Base-by-base conservation (phyloP, 2,797 vertebrate genomes). In the Darevskia mixta region DNA sequence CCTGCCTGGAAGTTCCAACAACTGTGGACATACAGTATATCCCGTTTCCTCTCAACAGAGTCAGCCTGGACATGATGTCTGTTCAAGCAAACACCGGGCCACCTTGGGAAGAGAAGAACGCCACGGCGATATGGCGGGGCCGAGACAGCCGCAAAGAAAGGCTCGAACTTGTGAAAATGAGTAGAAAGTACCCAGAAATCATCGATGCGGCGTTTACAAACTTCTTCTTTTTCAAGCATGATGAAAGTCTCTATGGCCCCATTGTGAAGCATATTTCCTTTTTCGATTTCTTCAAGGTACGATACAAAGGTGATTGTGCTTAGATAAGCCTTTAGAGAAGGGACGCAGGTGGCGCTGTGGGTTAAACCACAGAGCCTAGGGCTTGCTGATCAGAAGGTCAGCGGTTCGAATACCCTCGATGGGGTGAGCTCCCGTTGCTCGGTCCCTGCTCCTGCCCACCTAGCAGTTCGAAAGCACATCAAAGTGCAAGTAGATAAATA, bases 261-360 rank as follows among this genome's bases (percentile, higher is more conserved):
- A 98, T 99, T 41, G 98, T 99, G 94, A 99, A 99, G 90, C 98
- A 99, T 29, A 98, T 99, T 85, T 99, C 98, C 0, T 99, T 99
- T 97, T 99, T 99, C 91, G 98, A 99, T 96, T 99, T 99, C 95
- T 99, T 99, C 95, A 99, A 99, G 98, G 99, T 99, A 94, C 92
- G 96, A 8, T 64, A n/a, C 67, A 85, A 67, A 41, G 38, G 25
- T 75, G 18, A n/a, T 66, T 67, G 64, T 6, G 29, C 72, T 66
- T 41, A 55, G 43, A n/a, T 5, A 49, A 43, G 72, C 75, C 43
- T 27, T 49, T 49, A 49, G 45, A 49, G 45, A 75, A 35, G 35
- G 35, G 35, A 35, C 35, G 35, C 35, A 3, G 35, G 35, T 35
- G 35, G 35, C 35, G 2, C 35, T 35, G 35, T 35, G 35, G 35